Evolutionary conservation across 2,888 invertebrate genomes (phyloP).

Genomic region (Lithophane socia): DNA sequence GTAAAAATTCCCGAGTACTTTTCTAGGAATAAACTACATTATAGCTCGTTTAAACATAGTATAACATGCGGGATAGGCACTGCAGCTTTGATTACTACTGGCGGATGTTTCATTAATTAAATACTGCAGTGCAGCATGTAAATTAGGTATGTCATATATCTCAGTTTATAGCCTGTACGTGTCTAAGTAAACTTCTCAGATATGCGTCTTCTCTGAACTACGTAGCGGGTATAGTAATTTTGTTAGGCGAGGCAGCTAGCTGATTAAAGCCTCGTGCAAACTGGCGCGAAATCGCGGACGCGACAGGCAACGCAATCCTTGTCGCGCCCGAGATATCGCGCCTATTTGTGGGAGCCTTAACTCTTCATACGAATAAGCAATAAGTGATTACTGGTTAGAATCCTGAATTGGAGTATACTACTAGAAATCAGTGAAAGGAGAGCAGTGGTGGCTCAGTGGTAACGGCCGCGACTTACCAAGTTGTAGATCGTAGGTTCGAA

Average conservation of each 20-base stretch:
- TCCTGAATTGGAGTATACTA: not conserved
- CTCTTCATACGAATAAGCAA: not conserved
- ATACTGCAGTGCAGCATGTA: slow-evolving; percentile 27
- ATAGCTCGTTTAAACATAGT: not conserved
- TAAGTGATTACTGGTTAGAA: not conserved
- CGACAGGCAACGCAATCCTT: no score
- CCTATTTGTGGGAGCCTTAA: no score
- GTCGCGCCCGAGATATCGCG: no score
- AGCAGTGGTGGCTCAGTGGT: no score
- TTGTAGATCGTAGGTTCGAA: no score
- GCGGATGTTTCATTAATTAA: slow-evolving; percentile 29
- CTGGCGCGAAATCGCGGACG: no score
- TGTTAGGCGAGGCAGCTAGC: not conserved
- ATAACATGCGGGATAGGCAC: not conserved
- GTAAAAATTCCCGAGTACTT: slow-evolving; percentile 18
- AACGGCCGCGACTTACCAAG: no score
- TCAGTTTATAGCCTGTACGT: slow-evolving; percentile 1
- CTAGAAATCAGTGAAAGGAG: not conserved
- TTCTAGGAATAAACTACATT: slow-evolving; percentile 30
- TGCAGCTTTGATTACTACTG: slow-evolving; percentile 21
- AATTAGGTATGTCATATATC: slow-evolving; percentile 10
- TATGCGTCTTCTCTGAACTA: slow-evolving; percentile 12
- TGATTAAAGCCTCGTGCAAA: not conserved
- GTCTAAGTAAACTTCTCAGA: not conserved
- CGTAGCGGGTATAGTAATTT: not conserved